Percentiles rank a stretch among this genome's conserved stretches.
These are phyloP conservation scores for Callionymus lyra DNA, from an alignment of 2,113 vertebrate species.

Conservation along the genomic window DNA sequence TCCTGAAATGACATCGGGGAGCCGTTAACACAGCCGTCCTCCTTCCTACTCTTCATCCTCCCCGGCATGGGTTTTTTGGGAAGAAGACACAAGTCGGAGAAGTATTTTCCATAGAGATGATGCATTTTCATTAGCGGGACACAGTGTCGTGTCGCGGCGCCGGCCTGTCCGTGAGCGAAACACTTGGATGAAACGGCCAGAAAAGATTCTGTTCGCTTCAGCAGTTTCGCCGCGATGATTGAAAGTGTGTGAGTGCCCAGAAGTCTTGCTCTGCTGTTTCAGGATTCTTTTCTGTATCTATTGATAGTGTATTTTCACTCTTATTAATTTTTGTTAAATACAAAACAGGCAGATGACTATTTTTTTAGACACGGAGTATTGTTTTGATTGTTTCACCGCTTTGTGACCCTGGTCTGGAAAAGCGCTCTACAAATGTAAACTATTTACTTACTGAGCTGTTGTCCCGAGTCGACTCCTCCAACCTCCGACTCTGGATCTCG, in stretches of 20 bases:
- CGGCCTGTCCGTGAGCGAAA: conserved; percentile 27
- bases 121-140: conserved; percentile 44
- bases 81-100: conserved; percentile 20
- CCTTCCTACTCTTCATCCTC: conserved; percentile 8
- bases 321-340: too few species aligned
- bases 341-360: too few species aligned
- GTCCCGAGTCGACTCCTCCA: conserved; percentile 23
- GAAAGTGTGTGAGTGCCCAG: conserved; percentile 39
- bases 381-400: too few species aligned
- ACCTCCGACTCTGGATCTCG: conserved; percentile 13
- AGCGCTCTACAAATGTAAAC: too few species aligned
- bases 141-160: conserved; percentile 32
- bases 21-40: conserved; percentile 7
- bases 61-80: conserved; percentile 3
- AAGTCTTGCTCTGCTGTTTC: conserved; percentile 48
- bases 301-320: conserved; percentile 15
- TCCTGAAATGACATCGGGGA: conserved; percentile 5
- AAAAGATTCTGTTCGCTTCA: conserved; percentile 50
- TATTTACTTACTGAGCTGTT: conserved; percentile 38
- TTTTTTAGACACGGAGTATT: too few species aligned
- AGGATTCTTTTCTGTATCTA: conserved; percentile 38
- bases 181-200: conserved; percentile 43
- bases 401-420: too few species aligned
- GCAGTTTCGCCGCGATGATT: conserved; percentile 53
- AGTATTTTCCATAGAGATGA: conserved; percentile 41